phyloP scores from a whole-genome alignment of 1,140 invertebrate species.

The Helicorthomorpha holstii region DNA sequence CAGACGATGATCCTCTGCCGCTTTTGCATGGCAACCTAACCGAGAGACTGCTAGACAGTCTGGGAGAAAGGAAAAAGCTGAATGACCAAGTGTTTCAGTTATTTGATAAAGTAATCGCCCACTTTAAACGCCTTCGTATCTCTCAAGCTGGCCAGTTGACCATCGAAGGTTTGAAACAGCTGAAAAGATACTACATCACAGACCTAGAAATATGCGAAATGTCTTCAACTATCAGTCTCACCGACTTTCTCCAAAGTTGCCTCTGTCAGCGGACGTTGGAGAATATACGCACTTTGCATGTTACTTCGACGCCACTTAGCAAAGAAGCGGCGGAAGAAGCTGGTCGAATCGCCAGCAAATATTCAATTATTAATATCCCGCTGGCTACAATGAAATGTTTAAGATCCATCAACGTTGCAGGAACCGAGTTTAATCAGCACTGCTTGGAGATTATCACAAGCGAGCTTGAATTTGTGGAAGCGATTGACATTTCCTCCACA shows the following conservation, averaged over 20 bases:
- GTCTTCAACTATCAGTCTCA: slow-evolving; percentile 40
- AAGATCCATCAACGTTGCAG: slow-evolving; percentile 47
- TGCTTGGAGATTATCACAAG: slow-evolving; percentile 48
- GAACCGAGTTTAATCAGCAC: slow-evolving; percentile 51
- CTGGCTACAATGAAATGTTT: slow-evolving; percentile 34
- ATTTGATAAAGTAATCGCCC: slow-evolving; percentile 45
- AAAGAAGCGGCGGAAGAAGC: too few species aligned
- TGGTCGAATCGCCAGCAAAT: slow-evolving; percentile 36
- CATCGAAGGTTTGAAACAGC: slow-evolving; percentile 40
- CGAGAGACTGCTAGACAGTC: slow-evolving; percentile 41
- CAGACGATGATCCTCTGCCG: slow-evolving; percentile 21
- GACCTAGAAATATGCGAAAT: too few species aligned
- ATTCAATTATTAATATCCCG: slow-evolving; percentile 27
- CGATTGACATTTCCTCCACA: slow-evolving; percentile 51
- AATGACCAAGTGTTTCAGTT: slow-evolving; percentile 44
- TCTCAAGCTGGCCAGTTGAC: slow-evolving; percentile 31
- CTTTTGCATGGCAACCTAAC: slow-evolving; percentile 44
- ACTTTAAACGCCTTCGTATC: slow-evolving; percentile 33
- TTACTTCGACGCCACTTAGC: slow-evolving; percentile 45
- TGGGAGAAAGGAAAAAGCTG: slow-evolving; percentile 43
- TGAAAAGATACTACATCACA: slow-evolving; percentile 43
- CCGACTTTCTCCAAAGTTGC: slow-evolving; percentile 47
- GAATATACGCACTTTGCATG: slow-evolving; percentile 45
- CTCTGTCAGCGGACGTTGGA: slow-evolving; percentile 51
- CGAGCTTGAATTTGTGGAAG: slow-evolving; percentile 46